A percentile compares a stretch with the other conserved stretches of the same genome.
These are phyloP conservation scores for Cryptomyrus ogoouensis DNA, from an alignment of 2,113 vertebrate species.

Conservation along the genomic window DNA sequence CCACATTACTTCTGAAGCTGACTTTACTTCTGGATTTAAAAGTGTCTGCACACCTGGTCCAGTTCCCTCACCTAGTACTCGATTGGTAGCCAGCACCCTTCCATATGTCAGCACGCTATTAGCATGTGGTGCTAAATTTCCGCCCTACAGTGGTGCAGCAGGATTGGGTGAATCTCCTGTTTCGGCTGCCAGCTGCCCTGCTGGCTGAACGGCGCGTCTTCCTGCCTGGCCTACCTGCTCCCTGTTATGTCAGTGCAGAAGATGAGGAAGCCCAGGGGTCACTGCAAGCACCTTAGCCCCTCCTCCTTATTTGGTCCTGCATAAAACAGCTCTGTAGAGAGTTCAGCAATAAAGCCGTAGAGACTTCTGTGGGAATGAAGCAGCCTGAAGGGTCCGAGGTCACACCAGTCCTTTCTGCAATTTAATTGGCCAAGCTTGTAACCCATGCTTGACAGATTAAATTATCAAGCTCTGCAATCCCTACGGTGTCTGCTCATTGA, in stretches of 20 bases:
- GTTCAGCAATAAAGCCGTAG: neutral
- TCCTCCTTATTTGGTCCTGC: neutral
- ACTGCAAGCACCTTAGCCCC: neutral
- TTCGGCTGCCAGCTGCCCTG: neutral
- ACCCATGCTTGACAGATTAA: conserved; percentile 57
- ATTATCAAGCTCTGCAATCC: conserved; percentile 60
- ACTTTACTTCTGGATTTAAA: neutral
- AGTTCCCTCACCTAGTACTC: neutral
- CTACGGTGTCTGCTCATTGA: conserved; percentile 52
- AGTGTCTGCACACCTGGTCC: neutral
- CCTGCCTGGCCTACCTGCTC: neutral
- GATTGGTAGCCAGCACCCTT: neutral
- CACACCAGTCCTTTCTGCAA: conserved; percentile 53
- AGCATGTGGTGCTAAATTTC: neutral
- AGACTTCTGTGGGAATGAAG: neutral
- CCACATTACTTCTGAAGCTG: neutral
- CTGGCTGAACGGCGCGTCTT: neutral
- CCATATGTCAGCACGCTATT: neutral
- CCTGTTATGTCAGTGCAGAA: neutral
- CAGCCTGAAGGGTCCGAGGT: conserved; percentile 32
- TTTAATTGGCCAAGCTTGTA: conserved; percentile 60
- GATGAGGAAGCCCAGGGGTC: neutral
- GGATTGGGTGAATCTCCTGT: neutral
- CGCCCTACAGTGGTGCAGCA: neutral
- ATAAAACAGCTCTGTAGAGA: neutral